phyloP scores from a whole-genome alignment of 1,140 invertebrate species.

The Cepaea nemoralis region DNA sequence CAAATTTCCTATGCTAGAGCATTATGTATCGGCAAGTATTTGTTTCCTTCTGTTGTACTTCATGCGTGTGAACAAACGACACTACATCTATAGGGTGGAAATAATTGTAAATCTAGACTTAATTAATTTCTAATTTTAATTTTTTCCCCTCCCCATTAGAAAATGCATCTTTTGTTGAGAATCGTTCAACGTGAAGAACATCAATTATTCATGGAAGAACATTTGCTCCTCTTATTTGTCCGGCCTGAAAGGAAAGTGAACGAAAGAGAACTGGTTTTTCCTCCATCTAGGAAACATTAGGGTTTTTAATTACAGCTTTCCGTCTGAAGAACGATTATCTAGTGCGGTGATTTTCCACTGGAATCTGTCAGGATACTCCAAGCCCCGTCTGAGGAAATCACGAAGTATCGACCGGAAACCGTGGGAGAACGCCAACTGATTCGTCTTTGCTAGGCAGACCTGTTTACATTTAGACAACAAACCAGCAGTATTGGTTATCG shows the following conservation, averaged over 20 bases:
- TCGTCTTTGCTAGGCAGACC: background rate
- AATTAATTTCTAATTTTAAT: background rate
- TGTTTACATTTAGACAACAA: conserved; percentile 28
- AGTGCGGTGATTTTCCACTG: conserved; percentile 14
- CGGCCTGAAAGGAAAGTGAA: background rate
- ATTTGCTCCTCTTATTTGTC: background rate
- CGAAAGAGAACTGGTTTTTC: conserved; percentile 5
- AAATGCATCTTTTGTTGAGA: background rate
- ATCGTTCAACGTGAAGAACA: background rate
- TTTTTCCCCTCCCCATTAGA: background rate
- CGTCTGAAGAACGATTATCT: conserved; percentile 15
- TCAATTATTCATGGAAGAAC: conserved; percentile 11
- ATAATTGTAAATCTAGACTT: background rate
- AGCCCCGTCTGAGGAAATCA: conserved; percentile 6
- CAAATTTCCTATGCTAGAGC: too few species aligned
- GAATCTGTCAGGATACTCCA: conserved; percentile 10
- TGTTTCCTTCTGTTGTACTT: background rate
- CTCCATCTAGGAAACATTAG: conserved; percentile 26
- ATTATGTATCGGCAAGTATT: background rate
- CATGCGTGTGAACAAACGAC: background rate
- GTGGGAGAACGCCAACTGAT: conserved; percentile 30
- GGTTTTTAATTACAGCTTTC: conserved; percentile 33
- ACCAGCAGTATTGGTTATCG: conserved; percentile 29
- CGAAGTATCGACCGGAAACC: background rate
- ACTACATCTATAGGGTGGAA: background rate